A percentile compares a stretch with the other conserved stretches of the same genome.
Evolutionary conservation across 1,140 invertebrate genomes (phyloP).

Genomic region (Octopus sinensis): DNA sequence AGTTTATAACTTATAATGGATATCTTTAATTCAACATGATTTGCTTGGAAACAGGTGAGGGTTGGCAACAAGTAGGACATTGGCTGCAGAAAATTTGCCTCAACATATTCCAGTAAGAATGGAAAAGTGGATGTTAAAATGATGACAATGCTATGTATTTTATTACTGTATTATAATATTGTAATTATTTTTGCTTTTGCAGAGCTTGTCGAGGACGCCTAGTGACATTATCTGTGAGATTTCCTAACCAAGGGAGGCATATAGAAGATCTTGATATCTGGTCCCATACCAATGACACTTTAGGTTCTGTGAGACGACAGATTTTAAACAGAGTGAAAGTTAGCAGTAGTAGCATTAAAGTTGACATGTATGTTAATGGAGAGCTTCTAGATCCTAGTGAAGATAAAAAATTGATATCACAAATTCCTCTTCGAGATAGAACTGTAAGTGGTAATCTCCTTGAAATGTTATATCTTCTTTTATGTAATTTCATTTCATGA

Average conservation of each 20-base stretch:
- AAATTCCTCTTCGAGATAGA: constrained; percentile 86
- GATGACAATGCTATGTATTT: too few species aligned
- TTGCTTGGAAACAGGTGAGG: too few species aligned
- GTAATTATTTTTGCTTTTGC: constrained; percentile 43
- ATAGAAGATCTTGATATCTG: constrained; percentile 88
- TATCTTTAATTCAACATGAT: too few species aligned
- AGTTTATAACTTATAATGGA: too few species aligned
- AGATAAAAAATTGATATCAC: constrained; percentile 82
- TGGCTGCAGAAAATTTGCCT: too few species aligned
- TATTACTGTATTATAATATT: too few species aligned
- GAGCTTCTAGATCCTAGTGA: constrained; percentile 83
- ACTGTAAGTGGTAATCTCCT: constrained; percentile 63
- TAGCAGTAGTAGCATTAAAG: constrained; percentile 65
- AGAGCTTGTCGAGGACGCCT: constrained; percentile 87
- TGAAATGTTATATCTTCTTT: background rate
- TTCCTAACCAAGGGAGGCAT: constrained; percentile 84
- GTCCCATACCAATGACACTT: constrained; percentile 91
- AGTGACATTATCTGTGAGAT: constrained; percentile 79
- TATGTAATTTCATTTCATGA: background rate
- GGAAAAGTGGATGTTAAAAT: too few species aligned
- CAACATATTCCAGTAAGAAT: too few species aligned
- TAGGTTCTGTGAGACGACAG: constrained; percentile 75
- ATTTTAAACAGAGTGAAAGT: constrained; percentile 65
- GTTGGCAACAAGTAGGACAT: too few species aligned
- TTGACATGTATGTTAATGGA: constrained; percentile 86